Percentiles rank a stretch among this genome's conserved stretches.
phyloP scores from a whole-genome alignment of 1,140 invertebrate genomes.

The Drosophila kepulauana region DNA sequence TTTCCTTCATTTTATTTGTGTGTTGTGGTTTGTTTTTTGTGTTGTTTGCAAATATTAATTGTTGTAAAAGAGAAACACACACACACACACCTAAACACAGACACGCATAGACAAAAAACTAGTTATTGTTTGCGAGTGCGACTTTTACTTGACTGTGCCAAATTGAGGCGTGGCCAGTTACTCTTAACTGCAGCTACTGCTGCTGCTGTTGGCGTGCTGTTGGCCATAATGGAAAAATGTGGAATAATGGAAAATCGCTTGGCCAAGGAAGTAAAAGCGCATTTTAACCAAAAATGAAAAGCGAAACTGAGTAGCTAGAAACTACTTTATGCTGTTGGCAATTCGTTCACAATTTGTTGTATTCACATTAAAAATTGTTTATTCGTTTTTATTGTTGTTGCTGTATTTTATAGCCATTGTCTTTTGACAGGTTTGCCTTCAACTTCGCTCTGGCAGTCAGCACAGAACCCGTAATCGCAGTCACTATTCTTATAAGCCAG shows the following conservation, averaged over 20 bases:
- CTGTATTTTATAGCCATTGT: slow-evolving; percentile 66
- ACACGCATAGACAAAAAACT: slow-evolving; percentile 50
- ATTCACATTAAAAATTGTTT: slow-evolving; percentile 30
- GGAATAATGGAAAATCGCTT: slow-evolving; percentile 33
- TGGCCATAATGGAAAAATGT: slow-evolving; percentile 68
- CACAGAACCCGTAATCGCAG: slow-evolving; percentile 61
- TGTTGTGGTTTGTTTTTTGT: neutral
- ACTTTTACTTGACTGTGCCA: slow-evolving; percentile 73
- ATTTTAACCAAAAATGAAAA: slow-evolving; percentile 29
- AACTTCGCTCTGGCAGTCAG: slow-evolving; percentile 66
- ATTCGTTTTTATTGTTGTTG: slow-evolving; percentile 24
- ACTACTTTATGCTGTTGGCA: slow-evolving; percentile 2
- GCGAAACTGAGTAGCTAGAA: slow-evolving; percentile 41
- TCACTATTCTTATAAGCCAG: slow-evolving; percentile 35
- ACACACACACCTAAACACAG: slow-evolving; percentile 7
- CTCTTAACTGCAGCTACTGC: slow-evolving; percentile 12
- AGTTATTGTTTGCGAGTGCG: slow-evolving; percentile 69
- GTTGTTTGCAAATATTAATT: slow-evolving; percentile 76
- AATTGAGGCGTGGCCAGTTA: slow-evolving; percentile 67
- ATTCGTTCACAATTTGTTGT: slow-evolving; percentile 47
- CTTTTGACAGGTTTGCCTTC: slow-evolving; percentile 82
- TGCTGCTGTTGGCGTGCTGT: slow-evolving; percentile 47
- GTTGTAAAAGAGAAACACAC: slow-evolving; percentile 58
- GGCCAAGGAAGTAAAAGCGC: slow-evolving; percentile 72
- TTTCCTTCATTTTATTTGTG: slow-evolving; percentile 47